phyloP scores from a whole-genome alignment of 2,888 invertebrate species.

The Melipona beecheii region DNA sequence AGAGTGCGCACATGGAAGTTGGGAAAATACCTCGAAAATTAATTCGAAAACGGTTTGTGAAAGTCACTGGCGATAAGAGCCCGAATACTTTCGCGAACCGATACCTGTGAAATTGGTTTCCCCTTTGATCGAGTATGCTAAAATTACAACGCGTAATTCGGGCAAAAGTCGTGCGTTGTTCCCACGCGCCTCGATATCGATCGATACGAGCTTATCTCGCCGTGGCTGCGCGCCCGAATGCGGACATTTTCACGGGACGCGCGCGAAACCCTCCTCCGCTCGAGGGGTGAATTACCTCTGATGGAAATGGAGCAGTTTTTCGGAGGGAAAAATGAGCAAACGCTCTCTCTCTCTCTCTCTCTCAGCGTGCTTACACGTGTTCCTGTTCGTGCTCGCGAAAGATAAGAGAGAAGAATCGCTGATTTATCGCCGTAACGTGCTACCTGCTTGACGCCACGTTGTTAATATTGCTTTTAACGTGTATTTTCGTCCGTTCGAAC shows the following conservation, averaged over 20 bases:
- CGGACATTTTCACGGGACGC: conserved; percentile 26
- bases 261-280: neutral
- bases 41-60: too few relatives aligned
- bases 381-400: conserved; percentile 6
- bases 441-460: neutral
- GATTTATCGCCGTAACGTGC: conserved; percentile 15
- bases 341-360: neutral
- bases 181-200: conserved; percentile 35
- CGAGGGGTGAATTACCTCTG: conserved; percentile 22
- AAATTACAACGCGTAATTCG: conserved; percentile 18
- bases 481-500: neutral
- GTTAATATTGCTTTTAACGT: neutral
- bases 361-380: conserved; percentile 22
- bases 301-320: conserved; percentile 41
- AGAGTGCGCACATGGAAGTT: too few relatives aligned
- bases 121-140: conserved; percentile 15
- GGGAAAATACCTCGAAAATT: too few relatives aligned
- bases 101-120: conserved; percentile 9
- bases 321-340: conserved; percentile 33
- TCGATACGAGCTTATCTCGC: conserved; percentile 45
- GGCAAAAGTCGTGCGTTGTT: conserved; percentile 25
- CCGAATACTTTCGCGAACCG: too few relatives aligned
- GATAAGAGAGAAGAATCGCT: conserved; percentile 38
- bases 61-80: too few relatives aligned
- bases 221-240: conserved; percentile 22